A percentile compares a stretch with the other conserved stretches of the same genome.
phyloP scores from a whole-genome alignment of 2,113 vertebrate species.

The Perccottus glenii region DNA sequence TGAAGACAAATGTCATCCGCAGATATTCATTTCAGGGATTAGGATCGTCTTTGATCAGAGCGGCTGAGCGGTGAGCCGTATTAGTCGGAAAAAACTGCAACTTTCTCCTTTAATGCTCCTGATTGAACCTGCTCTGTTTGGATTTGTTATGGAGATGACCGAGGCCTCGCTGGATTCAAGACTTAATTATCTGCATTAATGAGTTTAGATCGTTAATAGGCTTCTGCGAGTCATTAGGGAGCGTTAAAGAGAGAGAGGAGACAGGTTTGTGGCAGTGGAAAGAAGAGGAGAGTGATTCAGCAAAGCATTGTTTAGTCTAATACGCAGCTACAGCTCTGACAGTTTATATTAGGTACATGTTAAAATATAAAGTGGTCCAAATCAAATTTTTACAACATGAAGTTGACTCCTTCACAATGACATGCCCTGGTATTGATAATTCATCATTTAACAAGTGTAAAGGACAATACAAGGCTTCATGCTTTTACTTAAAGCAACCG shows the following conservation, averaged over 20 bases:
- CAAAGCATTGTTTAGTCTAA: slow-evolving; percentile 6
- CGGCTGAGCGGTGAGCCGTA: slow-evolving; percentile 51
- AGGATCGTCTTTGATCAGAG: slow-evolving; percentile 57
- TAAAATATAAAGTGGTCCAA: no score
- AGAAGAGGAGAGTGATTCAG: slow-evolving; percentile 41
- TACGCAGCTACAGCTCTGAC: no score
- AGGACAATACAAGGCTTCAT: no score
- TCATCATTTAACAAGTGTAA: no score
- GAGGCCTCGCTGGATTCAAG: slow-evolving; percentile 54
- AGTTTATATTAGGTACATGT: no score
- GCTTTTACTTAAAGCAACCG: no score
- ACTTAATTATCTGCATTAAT: slow-evolving; percentile 77
- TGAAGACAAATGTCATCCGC: slow-evolving; percentile 8
- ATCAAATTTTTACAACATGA: no score
- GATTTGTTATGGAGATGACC: slow-evolving; percentile 36
- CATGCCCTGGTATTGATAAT: no score
- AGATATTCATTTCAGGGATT: slow-evolving; percentile 44
- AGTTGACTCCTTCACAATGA: no score
- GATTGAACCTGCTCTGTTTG: slow-evolving; percentile 53
- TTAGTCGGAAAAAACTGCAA: slow-evolving; percentile 31
- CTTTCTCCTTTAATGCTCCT: slow-evolving; percentile 37
- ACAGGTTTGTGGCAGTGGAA: slow-evolving; percentile 14
- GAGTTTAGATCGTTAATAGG: slow-evolving; percentile 66
- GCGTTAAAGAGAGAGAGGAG: slow-evolving; percentile 20
- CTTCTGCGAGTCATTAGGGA: slow-evolving; percentile 39